Percentiles rank a stretch among this genome's conserved stretches.
These are phyloP conservation scores for Caenorhabditis parvicauda DNA, from an alignment of 2,888 invertebrate genomes.

Conservation along the genomic window DNA sequence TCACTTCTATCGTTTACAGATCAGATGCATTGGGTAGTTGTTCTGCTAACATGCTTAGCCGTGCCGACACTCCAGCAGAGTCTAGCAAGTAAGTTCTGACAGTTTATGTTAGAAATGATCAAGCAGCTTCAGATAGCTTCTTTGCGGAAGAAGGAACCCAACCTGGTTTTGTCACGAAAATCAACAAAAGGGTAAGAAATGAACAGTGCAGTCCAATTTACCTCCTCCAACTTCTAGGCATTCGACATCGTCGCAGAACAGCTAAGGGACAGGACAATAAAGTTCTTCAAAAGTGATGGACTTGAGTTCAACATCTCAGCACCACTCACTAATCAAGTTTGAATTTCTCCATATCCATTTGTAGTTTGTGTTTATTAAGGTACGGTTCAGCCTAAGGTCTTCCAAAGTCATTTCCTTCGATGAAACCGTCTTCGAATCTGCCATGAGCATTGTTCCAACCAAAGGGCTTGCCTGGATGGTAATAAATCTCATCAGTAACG, in stretches of 20 bases:
- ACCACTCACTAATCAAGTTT: slow-evolving; percentile 41
- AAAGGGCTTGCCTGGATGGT: slow-evolving; percentile 58
- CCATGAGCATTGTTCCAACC: slow-evolving; percentile 38
- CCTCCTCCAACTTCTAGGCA: slow-evolving; percentile 12
- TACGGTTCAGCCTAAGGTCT: slow-evolving; percentile 44
- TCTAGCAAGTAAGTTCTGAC: slow-evolving; percentile 25
- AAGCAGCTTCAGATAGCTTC: slow-evolving; percentile 48
- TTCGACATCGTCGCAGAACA: slow-evolving; percentile 50
- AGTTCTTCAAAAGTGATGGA: slow-evolving; percentile 57
- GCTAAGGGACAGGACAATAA: slow-evolving; percentile 47
- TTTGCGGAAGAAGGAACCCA: slow-evolving; percentile 57
- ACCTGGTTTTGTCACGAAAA: slow-evolving; percentile 51
- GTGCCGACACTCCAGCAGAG: slow-evolving; percentile 30
- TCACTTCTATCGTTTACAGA: slow-evolving; percentile 18
- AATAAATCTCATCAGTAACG: neutral
- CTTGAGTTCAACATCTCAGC: slow-evolving; percentile 56
- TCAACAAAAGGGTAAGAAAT: slow-evolving; percentile 38
- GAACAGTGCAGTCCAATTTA: neutral
- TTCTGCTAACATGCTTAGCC: slow-evolving; percentile 25
- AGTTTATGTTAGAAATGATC: neutral
- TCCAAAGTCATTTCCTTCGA: slow-evolving; percentile 47
- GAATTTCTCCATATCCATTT: neutral
- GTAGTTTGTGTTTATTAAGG: slow-evolving; percentile 23
- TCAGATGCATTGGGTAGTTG: slow-evolving; percentile 33
- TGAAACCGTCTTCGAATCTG: slow-evolving; percentile 42